Evolutionary conservation across 2,113 vertebrate species (phyloP).

Genomic region (Nothocercus nigrocapillus): DNA sequence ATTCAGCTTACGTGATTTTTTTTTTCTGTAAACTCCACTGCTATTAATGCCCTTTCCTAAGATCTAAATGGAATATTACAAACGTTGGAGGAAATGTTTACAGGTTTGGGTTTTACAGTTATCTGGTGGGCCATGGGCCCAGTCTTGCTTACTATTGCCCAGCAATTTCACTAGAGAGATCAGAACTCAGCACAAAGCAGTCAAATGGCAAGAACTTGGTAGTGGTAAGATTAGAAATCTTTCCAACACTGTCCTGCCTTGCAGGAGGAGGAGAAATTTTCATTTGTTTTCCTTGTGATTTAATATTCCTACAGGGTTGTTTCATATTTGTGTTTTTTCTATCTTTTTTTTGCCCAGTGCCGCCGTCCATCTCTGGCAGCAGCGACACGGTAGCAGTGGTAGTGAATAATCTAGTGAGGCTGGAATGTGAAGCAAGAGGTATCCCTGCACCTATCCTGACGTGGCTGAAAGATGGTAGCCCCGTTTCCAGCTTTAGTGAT

Average conservation of each 20-base stretch:
- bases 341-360: slow-evolving; percentile 71
- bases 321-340: background rate
- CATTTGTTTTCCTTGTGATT: background rate
- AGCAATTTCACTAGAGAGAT: background rate
- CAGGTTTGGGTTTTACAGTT: background rate
- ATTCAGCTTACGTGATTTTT: background rate
- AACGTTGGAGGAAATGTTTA: background rate
- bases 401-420: slow-evolving; percentile 86
- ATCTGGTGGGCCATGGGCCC: background rate
- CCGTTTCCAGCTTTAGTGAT: slow-evolving; percentile 86
- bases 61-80: background rate
- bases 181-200: background rate
- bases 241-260: background rate
- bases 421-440: slow-evolving; percentile 93
- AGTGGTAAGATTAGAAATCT: background rate
- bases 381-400: slow-evolving; percentile 84
- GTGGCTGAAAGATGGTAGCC: slow-evolving; percentile 95
- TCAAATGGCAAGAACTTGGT: background rate
- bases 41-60: background rate
- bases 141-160: background rate
- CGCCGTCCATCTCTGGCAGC: slow-evolving; percentile 88
- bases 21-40: background rate
- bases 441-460: slow-evolving; percentile 92
- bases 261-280: background rate
- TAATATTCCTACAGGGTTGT: background rate